Evolutionary conservation across 2,888 invertebrate species (phyloP).

Genomic region (Cataglyphis albicans): DNA sequence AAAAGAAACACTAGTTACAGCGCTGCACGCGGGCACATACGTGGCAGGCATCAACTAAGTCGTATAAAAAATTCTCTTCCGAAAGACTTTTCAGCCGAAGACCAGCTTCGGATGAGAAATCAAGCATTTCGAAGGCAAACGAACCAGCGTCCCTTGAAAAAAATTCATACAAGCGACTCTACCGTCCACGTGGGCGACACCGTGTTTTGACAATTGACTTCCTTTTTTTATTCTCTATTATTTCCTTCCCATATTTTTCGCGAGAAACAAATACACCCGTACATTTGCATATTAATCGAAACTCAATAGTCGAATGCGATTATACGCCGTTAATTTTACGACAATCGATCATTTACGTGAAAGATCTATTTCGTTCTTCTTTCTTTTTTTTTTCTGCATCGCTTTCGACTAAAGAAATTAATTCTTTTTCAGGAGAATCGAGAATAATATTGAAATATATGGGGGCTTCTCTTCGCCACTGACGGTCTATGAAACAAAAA

Average conservation of each 20-base stretch:
- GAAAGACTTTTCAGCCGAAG: conserved; percentile 60
- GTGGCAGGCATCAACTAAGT: conserved; percentile 57
- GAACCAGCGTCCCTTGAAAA: conserved; percentile 66
- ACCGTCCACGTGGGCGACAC: conserved; percentile 17
- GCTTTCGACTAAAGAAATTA: background rate
- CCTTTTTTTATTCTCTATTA: background rate
- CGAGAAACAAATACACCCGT: conserved; percentile 20
- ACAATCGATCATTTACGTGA: background rate
- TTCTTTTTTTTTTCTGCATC: background rate
- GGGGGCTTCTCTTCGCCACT: conserved; percentile 1
- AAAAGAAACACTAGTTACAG: conserved; percentile 40
- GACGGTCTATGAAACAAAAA: conserved; percentile 29
- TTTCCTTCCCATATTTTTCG: background rate
- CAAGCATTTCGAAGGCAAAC: conserved; percentile 59
- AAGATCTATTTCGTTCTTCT: background rate
- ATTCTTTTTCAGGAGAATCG: background rate
- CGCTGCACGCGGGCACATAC: conserved; percentile 30
- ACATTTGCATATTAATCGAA: background rate
- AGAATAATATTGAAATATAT: background rate
- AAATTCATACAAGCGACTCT: conserved; percentile 50
- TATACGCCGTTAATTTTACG: background rate
- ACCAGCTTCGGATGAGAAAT: conserved; percentile 67
- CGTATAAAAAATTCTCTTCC: conserved; percentile 56
- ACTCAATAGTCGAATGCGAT: background rate
- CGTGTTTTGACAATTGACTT: conserved; percentile 51